Evolutionary conservation across 2,113 vertebrate species (phyloP), one percentile per base, ranked within the genome.

Genomic region (Aphelocoma coerulescens): DNA sequence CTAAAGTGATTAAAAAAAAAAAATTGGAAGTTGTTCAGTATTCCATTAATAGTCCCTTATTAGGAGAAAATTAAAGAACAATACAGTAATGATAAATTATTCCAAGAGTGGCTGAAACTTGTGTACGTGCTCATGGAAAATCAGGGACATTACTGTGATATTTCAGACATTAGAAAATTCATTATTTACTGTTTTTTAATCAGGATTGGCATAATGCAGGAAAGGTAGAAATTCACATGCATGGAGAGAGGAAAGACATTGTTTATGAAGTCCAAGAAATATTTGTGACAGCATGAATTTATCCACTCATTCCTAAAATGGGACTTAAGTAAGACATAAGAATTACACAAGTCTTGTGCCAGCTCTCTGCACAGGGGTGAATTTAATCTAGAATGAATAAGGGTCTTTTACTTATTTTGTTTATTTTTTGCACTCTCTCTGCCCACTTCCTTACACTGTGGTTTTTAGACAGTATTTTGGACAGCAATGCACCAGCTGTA

Each of bases 371-470:
- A 83, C 71, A 94, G 71, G 71, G 6, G 11, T 69, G 88, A 91
- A 76, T 96, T 95, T 85, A 65, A 85, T 85, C 71, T 39, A 32
- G 82, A 82, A 88, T 96, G 93, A 95, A 91, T 94, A 88, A 89
- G 79, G 39, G 44, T 67, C 69, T 95, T 95, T 91, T 85, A 95
- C 71, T 85, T 78, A 57, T 75, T 91, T 95, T 72, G 41, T 93
- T 93, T 96, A 49, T 58, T 80, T 96, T 92, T 84, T 69, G 12
- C 66, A 85, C 69, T 76, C 49, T 41, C 62, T 85, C 54, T 88
- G 78, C 54, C n/a, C 66, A 58, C 13, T 94, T 94, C 87, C 62
- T 88, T 85, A 66, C 77, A 87, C 37, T 39, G 21, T 87, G 71
- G 55, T 77, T 91, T 66, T 91, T 86, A 95, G 65, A 22, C 0